Percentiles rank a stretch among this genome's conserved stretches.
These are phyloP conservation scores for Bathynomus jamesi DNA, from an alignment of 1,140 invertebrate species.

Conservation along the genomic window DNA sequence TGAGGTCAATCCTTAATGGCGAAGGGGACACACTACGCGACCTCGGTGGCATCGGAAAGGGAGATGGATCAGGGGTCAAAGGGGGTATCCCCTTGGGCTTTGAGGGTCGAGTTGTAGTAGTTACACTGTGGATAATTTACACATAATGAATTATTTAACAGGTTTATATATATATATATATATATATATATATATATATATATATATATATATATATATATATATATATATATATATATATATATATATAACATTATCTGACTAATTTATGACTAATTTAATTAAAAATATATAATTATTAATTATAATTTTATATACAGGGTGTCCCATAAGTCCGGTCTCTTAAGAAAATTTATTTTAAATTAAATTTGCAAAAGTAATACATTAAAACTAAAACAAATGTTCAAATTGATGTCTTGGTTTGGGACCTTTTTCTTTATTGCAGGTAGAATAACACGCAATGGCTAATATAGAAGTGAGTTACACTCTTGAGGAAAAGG, in stretches of 20 bases:
- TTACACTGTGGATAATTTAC: not conserved
- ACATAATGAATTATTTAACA: not conserved
- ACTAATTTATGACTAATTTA: no score
- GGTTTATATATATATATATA: not conserved
- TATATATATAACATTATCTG: not conserved
- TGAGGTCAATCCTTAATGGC: not conserved
- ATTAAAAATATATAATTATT: no score
- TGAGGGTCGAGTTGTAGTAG: not conserved
- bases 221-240: not conserved
- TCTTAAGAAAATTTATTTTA: no score
- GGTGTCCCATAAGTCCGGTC: no score
- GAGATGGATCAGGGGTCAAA: not conserved
- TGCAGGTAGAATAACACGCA: no score
- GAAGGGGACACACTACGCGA: not conserved
- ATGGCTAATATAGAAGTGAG: no score
- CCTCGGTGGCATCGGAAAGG: not conserved
- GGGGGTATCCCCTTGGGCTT: not conserved
- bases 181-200: not conserved
- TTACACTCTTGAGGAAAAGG: no score
- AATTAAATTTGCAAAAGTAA: no score
- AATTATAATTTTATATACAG: no score
- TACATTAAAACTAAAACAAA: no score
- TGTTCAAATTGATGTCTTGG: no score
- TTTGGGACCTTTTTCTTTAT: no score
- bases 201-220: not conserved